phyloP scores from a whole-genome alignment of 2,797 vertebrate species.

The Anniella stebbinsi region DNA sequence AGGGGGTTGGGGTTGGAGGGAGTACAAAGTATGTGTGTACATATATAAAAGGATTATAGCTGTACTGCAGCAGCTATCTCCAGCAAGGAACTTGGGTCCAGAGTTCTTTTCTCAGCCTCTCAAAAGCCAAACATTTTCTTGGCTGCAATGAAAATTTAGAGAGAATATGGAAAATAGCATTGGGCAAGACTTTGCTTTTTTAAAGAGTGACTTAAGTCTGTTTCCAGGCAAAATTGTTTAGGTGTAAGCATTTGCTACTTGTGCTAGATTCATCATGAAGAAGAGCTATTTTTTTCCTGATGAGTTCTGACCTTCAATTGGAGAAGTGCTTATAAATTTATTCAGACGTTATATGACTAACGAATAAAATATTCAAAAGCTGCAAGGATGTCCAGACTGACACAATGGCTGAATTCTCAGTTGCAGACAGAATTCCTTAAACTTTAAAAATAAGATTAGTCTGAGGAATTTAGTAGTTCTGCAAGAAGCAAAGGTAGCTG shows the following conservation, averaged over 20 bases:
- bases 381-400: not conserved
- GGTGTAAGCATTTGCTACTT: not conserved
- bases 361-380: not conserved
- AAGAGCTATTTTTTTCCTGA: not conserved
- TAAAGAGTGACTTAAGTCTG: not conserved
- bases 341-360: not conserved
- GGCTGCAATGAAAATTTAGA: not conserved
- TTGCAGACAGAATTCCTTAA: not conserved
- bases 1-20: not conserved
- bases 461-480: not conserved
- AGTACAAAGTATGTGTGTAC: conserved; percentile 18
- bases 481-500: not conserved
- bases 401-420: not conserved
- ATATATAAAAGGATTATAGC: conserved; percentile 8
- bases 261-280: not conserved
- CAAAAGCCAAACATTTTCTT: not conserved
- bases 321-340: not conserved
- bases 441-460: not conserved
- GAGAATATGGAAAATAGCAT: not conserved
- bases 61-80: not conserved
- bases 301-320: not conserved
- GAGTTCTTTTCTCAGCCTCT: not conserved
- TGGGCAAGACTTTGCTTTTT: not conserved
- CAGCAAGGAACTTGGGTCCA: not conserved
- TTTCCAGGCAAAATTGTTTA: not conserved